Evolutionary conservation across 1,140 invertebrate species (phyloP), one percentile per base, ranked within the genome.

Genomic region (Zeugodacus cucurbitae): DNA sequence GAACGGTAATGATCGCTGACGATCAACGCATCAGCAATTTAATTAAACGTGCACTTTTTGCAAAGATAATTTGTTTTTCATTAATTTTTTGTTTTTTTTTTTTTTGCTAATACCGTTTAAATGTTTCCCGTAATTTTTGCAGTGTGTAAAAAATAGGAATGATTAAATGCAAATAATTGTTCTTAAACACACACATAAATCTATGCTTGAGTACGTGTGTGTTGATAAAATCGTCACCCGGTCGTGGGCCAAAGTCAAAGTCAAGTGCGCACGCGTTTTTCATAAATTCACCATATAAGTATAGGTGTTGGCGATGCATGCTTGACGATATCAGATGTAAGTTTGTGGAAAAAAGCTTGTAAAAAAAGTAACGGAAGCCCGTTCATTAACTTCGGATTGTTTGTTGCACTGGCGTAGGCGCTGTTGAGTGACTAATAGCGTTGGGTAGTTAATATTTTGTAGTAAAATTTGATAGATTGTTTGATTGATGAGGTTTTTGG

Each of bases 111-210:
- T 74, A 74, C 34, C 26, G 62, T 32, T 67, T 67, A 67, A 67
- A 67, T 67, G 17, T 14, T 67, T 67, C 29, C 34, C 20, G 67
- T 37, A 41, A 62, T 62, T 62, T 62, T 62, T 62, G 22, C 22
- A 8, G n/a, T 17, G 58, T 1, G n/a, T 7, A 74, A 37, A 37
- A 74, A 37, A 22, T 41, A 74, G n/a, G 22, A 32, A 70, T 48
- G 34, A 29, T 82, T 70, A 8, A 82, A 82, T 82, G 74, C 41
- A 82, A 82, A 82, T 82, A 48, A 82, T 82, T 82, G 41, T 82
- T 74, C 14, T 29, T 17, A n/a, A n/a, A 37, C n/a, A 44, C 10
- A 44, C 10, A 82, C 20, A 82, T 44, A 48, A n/a, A n/a, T n/a
- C 8, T 29, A 48, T 8, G 34, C 34, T 37, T 74, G 20, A 41